These are phyloP conservation scores for Cheirogaleus medius DNA, from an alignment of 2,113 vertebrate species.

Conservation along the genomic window DNA sequence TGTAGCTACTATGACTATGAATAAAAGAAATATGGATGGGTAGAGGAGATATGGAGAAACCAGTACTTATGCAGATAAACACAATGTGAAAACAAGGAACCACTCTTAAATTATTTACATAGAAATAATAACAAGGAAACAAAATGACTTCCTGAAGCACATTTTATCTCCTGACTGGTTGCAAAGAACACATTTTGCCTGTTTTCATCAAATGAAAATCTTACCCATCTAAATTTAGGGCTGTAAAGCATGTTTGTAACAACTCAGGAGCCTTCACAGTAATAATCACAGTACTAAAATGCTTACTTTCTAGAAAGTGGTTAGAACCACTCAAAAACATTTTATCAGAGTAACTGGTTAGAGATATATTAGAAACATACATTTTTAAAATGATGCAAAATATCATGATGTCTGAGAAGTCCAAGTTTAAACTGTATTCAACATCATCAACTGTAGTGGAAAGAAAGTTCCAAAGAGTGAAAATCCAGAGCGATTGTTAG, in stretches of 20 bases:
- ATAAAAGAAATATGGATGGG: background rate
- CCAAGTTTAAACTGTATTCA: background rate
- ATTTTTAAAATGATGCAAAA: background rate
- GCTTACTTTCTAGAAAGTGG: background rate
- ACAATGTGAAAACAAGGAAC: conserved; percentile 26
- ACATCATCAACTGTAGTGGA: background rate
- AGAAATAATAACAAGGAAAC: conserved; percentile 23
- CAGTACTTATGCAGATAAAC: background rate
- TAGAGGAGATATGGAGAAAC: background rate
- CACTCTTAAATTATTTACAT: conserved; percentile 17
- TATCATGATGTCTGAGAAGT: background rate
- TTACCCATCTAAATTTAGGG: background rate
- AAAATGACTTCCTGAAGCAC: conserved; percentile 26
- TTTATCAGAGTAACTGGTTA: background rate
- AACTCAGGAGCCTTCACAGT: background rate
- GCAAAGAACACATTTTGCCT: conserved; percentile 2
- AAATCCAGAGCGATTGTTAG: background rate
- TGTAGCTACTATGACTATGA: background rate
- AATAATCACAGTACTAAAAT: background rate
- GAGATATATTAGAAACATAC: background rate
- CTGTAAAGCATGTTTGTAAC: background rate
- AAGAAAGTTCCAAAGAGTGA: conserved; percentile 5
- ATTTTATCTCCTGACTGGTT: conserved; percentile 1
- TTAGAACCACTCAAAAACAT: background rate
- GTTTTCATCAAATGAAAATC: conserved; percentile 43